Conservation (phyloP, 2,113 vertebrate genomes). For the Thryonomys swinderianus region DNA sequence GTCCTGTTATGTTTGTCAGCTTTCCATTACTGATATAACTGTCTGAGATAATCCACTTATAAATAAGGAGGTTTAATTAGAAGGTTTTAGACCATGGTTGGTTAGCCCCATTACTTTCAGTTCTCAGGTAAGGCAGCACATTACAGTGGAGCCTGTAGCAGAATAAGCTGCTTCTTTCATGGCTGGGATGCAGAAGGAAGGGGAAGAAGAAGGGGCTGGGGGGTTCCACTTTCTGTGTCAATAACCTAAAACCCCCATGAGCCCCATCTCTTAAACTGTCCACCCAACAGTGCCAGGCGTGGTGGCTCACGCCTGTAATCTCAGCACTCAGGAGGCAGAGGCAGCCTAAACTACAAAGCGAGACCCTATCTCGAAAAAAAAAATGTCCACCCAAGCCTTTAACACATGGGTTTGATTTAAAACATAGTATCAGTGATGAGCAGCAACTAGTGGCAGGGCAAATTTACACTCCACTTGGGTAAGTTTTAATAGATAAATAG, state of each 20-base stretch:
- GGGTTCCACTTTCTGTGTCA: neutral
- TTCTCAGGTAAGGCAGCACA: too few species aligned
- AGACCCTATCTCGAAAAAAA: too few species aligned
- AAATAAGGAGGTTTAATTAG: too few species aligned
- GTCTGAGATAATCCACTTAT: neutral
- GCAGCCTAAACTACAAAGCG: too few species aligned
- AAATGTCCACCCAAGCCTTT: neutral
- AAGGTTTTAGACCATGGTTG: neutral
- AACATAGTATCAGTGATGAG: neutral
- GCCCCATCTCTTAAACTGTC: neutral
- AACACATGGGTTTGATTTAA: neutral
- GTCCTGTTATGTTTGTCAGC: neutral
- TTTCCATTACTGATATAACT: neutral
- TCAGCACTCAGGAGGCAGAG: too few species aligned
- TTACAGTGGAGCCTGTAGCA: neutral
- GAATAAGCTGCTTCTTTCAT: neutral
- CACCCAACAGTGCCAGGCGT: too few species aligned
- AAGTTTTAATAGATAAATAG: neutral
- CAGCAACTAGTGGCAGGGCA: neutral
- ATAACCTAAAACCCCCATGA: neutral
- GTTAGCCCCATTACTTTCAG: neutral
- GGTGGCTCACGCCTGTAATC: too few species aligned
- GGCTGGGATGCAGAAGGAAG: too few species aligned
- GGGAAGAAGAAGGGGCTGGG: too few species aligned
- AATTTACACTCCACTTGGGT: neutral